phyloP scores from a whole-genome alignment of 2,888 invertebrate species.

The Achlya flavicornis region DNA sequence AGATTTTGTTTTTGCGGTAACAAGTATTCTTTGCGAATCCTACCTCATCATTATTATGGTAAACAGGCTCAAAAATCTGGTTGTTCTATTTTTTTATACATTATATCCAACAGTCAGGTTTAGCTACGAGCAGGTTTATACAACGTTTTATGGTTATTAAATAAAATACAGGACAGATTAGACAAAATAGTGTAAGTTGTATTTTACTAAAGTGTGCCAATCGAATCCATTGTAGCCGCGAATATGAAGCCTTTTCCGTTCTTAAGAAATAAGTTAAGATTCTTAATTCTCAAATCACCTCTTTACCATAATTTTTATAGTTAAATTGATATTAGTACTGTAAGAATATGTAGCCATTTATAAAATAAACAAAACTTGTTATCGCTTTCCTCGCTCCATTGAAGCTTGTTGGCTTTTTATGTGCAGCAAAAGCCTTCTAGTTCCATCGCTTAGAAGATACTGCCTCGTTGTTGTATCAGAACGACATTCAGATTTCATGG shows the following conservation, averaged over 20 bases:
- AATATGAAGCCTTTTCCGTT: no score
- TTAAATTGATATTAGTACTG: no score
- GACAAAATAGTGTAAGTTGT: no score
- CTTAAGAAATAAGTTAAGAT: no score
- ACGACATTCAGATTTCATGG: conserved; percentile 8
- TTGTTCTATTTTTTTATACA: no score
- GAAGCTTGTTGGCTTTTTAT: conserved; percentile 14
- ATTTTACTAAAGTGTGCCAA: no score
- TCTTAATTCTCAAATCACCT: no score
- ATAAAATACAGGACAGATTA: no score
- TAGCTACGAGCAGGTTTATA: background rate
- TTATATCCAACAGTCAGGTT: no score
- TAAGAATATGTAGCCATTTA: conserved; percentile 18
- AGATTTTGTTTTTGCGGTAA: background rate
- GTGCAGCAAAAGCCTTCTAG: conserved; percentile 5
- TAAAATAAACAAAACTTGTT: conserved; percentile 34
- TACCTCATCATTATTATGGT: background rate
- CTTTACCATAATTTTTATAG: no score
- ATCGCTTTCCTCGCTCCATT: conserved; percentile 34
- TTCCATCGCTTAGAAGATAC: conserved; percentile 18
- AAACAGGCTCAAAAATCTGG: background rate
- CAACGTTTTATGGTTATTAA: background rate
- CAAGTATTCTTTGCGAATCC: background rate
- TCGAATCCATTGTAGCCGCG: no score
- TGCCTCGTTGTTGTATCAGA: conserved; percentile 8